phyloP scores from a whole-genome alignment of 2,797 vertebrate genomes.

The Microchirus variegatus region DNA sequence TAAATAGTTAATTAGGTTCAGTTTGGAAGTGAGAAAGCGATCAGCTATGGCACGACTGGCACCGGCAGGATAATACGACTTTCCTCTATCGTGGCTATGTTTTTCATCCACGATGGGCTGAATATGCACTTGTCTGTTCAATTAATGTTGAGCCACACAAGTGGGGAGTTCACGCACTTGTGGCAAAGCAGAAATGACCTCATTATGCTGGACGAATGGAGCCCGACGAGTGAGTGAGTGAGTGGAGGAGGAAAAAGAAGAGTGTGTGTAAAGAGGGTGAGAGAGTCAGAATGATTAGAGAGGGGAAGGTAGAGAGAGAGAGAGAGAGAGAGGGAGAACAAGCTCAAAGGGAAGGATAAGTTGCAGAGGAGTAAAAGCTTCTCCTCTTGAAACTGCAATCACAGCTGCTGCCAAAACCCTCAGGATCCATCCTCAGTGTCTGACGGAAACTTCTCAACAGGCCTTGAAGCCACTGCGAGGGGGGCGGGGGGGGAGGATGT shows the following conservation, averaged over 20 bases:
- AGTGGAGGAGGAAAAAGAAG: slow-evolving; percentile 15
- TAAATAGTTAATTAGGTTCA: slow-evolving; percentile 42
- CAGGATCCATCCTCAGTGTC: slow-evolving; percentile 49
- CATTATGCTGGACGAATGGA: slow-evolving; percentile 52
- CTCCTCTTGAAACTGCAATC: slow-evolving; percentile 69
- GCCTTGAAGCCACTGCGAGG: slow-evolving; percentile 43
- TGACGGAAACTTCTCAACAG: slow-evolving; percentile 66
- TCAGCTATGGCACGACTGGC: slow-evolving; percentile 7
- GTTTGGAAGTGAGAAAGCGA: slow-evolving; percentile 44
- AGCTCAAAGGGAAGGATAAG: slow-evolving; percentile 55
- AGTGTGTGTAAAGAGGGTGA: slow-evolving; percentile 4
- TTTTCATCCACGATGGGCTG: slow-evolving; percentile 54
- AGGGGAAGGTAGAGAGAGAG: not conserved
- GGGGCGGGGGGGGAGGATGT: slow-evolving; percentile 26
- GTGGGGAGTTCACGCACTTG: slow-evolving; percentile 62
- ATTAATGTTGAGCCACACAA: slow-evolving; percentile 64
- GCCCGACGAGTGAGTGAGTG: slow-evolving; percentile 29
- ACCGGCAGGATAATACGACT: slow-evolving; percentile 27
- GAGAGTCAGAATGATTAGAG: slow-evolving; percentile 10
- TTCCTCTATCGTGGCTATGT: slow-evolving; percentile 13
- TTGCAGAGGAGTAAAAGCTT: slow-evolving; percentile 60
- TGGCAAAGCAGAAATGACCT: slow-evolving; percentile 65
- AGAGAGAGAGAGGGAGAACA: slow-evolving; percentile 4
- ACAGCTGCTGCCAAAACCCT: slow-evolving; percentile 63
- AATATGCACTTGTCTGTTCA: slow-evolving; percentile 67